Evolutionary conservation across 2,888 invertebrate genomes (phyloP), one percentile per base, ranked within the genome.

Genomic region (Lochmaea crataegi): DNA sequence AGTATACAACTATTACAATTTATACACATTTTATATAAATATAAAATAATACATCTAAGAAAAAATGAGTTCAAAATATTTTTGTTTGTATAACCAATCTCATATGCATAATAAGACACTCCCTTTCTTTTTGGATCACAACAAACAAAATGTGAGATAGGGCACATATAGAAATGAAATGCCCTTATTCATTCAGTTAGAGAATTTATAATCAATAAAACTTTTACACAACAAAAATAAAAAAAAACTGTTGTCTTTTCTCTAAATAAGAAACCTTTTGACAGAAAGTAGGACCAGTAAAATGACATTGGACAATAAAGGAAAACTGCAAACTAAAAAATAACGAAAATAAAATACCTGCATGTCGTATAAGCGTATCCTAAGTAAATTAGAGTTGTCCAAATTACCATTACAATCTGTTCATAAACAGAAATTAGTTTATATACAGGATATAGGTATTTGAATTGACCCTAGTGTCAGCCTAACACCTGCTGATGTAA

Each of bases 331-430:
- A 68, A 22, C 14, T 60, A 26, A 56, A 45, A 64, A 45, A 70
- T 45, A 14, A 70, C 22, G n/a, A 57, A 57, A n/a, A 45, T n/a
- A 18, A 53, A 45, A 82, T 85, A 88, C 88, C 88, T 87, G 88
- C 88, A 88, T 88, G 84, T 86, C 88, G 87, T 85, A 83, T 83
- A 83, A 80, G 80, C 85, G 81, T 83, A 82, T 82, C 82, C 79
- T 80, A 78, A 82, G 80, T 82, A 78, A 79, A 75, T 79, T 80
- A 80, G 82, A 63, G 80, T 82, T 80, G 80, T 80, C 82, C 83
- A 82, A 83, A 85, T 84, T 86, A 86, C 84, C 87, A 87, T 87
- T 83, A 87, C 87, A 87, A 85, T 83, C 81, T 80, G 78, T 80
- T 82, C 64, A 67, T 58, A 74, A 68, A 75, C 77, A 74, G 73